Percentiles rank a stretch among this genome's conserved stretches.
Conservation (phyloP, 2,888 invertebrate species). For the Catotricha subobsoleta region DNA sequence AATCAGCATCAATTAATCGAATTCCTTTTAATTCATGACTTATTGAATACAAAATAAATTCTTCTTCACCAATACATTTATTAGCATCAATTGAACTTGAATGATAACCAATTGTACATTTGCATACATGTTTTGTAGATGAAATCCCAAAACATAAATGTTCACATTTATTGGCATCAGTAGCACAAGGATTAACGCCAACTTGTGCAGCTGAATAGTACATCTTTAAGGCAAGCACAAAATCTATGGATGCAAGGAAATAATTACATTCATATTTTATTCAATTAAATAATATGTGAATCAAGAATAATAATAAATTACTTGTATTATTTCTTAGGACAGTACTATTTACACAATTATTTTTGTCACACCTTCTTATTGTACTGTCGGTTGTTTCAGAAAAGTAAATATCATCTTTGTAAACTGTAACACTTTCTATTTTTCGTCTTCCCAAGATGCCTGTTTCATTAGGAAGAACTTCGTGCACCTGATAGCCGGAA, state of each 20-base stretch:
- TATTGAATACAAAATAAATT: slow-evolving; percentile 58
- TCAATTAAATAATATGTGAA: no score
- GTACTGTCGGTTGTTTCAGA: slow-evolving; percentile 44
- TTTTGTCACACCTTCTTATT: slow-evolving; percentile 44
- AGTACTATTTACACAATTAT: slow-evolving; percentile 31
- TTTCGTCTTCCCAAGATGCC: slow-evolving; percentile 19
- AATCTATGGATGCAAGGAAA: slow-evolving; percentile 24
- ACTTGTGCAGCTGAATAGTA: slow-evolving; percentile 49
- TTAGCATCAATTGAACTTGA: slow-evolving; percentile 34
- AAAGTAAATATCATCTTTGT: slow-evolving; percentile 44
- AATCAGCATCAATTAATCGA: slow-evolving; percentile 20
- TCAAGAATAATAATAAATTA: slow-evolving; percentile 16
- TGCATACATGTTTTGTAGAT: slow-evolving; percentile 38
- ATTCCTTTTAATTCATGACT: slow-evolving; percentile 60
- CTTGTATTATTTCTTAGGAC: slow-evolving; percentile 42
- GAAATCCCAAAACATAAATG: slow-evolving; percentile 57
- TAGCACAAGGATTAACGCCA: slow-evolving; percentile 38
- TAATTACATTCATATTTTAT: background rate
- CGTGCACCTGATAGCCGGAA: slow-evolving; percentile 15
- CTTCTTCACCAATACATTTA: slow-evolving; percentile 37
- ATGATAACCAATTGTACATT: slow-evolving; percentile 56
- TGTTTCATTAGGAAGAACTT: slow-evolving; percentile 20
- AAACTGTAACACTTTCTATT: slow-evolving; percentile 40
- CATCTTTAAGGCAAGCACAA: slow-evolving; percentile 46
- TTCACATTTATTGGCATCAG: slow-evolving; percentile 40